A percentile compares a stretch with the other conserved stretches of the same genome.
Evolutionary conservation across 2,797 vertebrate genomes (phyloP).

Genomic region (Hybognathus amarus): DNA sequence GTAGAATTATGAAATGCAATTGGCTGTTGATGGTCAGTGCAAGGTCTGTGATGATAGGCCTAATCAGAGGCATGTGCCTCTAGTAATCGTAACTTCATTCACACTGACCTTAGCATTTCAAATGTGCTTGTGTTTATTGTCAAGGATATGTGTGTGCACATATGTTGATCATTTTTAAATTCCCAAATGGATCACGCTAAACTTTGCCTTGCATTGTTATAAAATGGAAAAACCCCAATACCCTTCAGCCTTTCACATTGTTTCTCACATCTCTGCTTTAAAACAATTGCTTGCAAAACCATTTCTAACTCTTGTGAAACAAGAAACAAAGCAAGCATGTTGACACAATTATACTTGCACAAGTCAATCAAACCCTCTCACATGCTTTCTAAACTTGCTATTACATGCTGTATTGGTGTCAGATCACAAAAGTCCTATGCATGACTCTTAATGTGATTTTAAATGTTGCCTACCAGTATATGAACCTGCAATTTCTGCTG

Average conservation of each 20-base stretch:
- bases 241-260: neutral
- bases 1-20: constrained; percentile 27
- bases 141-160: neutral
- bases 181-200: neutral
- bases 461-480: neutral
- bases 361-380: constrained; percentile 79
- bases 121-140: constrained; percentile 25
- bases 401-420: neutral
- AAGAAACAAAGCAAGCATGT: neutral
- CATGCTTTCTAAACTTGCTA: neutral
- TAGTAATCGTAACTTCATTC: constrained; percentile 12
- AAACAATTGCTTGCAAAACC: constrained; percentile 33
- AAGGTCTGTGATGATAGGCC: constrained; percentile 23
- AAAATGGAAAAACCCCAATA: neutral
- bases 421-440: neutral
- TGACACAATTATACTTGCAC: constrained; percentile 30
- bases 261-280: constrained; percentile 2
- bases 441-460: neutral
- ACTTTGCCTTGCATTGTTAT: constrained; percentile 26
- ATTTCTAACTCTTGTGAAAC: constrained; percentile 36
- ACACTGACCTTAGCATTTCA: constrained; percentile 15
- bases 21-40: constrained; percentile 17
- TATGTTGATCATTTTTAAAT: neutral
- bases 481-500: neutral
- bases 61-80: constrained; percentile 25